These are phyloP conservation scores for Torymus aiolomorphi DNA, from an alignment of 2,888 invertebrate genomes.

Conservation along the genomic window DNA sequence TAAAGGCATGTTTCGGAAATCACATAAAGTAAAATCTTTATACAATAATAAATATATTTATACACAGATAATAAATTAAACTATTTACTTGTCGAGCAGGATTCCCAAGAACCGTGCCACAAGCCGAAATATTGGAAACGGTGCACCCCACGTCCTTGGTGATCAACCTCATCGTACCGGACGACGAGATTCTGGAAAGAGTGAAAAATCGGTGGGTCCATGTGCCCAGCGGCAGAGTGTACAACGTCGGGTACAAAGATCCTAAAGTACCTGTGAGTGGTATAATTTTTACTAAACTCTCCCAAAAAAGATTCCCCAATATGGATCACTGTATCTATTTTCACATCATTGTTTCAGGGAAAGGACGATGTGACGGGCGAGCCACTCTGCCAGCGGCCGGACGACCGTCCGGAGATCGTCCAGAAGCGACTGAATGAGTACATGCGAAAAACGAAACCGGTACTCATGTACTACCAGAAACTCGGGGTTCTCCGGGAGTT, in stretches of 20 bases:
- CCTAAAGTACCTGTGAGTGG: conserved; percentile 85
- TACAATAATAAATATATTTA: too few relatives aligned
- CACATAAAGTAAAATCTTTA: too few relatives aligned
- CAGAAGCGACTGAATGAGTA: conserved; percentile 87
- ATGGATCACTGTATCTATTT: neutral
- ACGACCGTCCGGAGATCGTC: conserved; percentile 94
- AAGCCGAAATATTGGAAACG: conserved; percentile 87
- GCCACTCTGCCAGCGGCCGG: conserved; percentile 88
- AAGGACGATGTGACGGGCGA: conserved; percentile 96
- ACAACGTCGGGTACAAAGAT: conserved; percentile 94
- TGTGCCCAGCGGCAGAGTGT: conserved; percentile 91
- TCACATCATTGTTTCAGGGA: conserved; percentile 77
- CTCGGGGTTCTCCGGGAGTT: conserved; percentile 87
- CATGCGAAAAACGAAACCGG: conserved; percentile 85
- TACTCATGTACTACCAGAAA: conserved; percentile 87
- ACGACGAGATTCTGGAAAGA: conserved; percentile 88
- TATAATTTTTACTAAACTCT: too few relatives aligned
- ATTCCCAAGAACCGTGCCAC: conserved; percentile 86
- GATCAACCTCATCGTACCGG: conserved; percentile 91
- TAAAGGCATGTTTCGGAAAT: too few relatives aligned
- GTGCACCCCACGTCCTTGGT: conserved; percentile 87
- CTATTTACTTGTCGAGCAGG: conserved; percentile 74
- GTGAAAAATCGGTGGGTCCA: conserved; percentile 95
- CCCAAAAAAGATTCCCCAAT: too few relatives aligned
- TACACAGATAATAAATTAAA: too few relatives aligned